Base-by-base conservation (phyloP, 2,888 invertebrate genomes). In the Erannis defoliaria region DNA sequence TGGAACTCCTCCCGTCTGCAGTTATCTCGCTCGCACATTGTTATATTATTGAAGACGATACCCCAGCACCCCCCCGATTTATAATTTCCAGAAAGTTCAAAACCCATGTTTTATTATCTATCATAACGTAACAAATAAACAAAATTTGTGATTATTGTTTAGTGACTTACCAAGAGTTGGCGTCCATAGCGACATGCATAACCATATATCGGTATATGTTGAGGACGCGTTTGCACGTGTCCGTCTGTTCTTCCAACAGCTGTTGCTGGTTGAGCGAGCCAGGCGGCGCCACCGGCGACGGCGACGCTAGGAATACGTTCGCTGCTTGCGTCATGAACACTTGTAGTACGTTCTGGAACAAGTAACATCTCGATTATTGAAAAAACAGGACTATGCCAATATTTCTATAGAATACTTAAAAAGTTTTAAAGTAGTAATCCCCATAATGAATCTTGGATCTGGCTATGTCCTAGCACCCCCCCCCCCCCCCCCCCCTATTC, bases 201-300 rank as follows among this genome's bases (percentile, higher is more conserved):
- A 99, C 99, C 95, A 99, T 98, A 80, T 97, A 98, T 70, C 99
- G 94, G 93, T 99, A 99, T 73, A 99, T 98, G 86, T 98, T 99
- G 60, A 99, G 94, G 64, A 99, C 98, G 70, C 98, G 95, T 89
- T 99, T 99, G 91, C 99, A 99, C 59, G 98, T 96, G 87, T 99
- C 99, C 0, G 98, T 98, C 89, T 98, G 98, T 82, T 98, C 98
- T 79, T 98, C 98, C 33, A 98, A 85, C 60, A 97, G 93, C 53
- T 95, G 94, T n/a, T 94, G 94, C 5, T 94, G 94, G 9, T 89
- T 85, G 19, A 90, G 85, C n/a, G 88, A 90, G 12, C 86, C 87
- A 55, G 88, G 89, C 48, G 89, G 86, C 64, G 88, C 84, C 70
- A 94, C 94, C 3, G 95, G 94, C 61, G 94, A 91, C 55, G 94